A percentile compares a stretch with the other conserved stretches of the same genome.
Evolutionary conservation across 2,797 vertebrate species (phyloP).

Genomic region (Syndactyla subalaris): DNA sequence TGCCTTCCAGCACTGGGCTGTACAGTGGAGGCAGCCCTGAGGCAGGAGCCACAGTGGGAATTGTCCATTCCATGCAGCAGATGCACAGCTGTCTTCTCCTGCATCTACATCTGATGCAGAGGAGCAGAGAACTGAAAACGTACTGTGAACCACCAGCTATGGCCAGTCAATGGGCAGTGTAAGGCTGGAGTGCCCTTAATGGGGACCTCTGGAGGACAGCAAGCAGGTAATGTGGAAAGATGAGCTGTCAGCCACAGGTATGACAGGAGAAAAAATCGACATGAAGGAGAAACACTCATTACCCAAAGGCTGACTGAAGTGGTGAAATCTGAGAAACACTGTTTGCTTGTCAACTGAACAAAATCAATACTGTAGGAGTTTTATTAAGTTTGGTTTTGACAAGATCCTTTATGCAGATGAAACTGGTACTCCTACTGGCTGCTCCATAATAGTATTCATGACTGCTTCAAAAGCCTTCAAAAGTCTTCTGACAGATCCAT

Average conservation of each 20-base stretch:
- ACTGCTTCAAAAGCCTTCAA: not conserved
- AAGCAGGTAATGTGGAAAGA: not conserved
- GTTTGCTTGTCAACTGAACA: not conserved
- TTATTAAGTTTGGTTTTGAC: not conserved
- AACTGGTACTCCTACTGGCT: not conserved
- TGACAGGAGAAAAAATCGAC: not conserved
- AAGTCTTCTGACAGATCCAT: not conserved
- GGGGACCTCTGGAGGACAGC: not conserved
- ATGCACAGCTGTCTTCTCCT: not conserved
- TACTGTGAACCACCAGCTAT: accelerated
- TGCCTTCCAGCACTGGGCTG: not conserved
- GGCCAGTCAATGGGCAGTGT: not conserved
- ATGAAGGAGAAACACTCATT: not conserved
- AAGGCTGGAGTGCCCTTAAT: not conserved
- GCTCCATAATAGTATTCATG: not conserved
- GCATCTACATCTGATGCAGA: not conserved
- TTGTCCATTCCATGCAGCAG: accelerated
- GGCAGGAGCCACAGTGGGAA: not conserved
- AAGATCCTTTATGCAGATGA: not conserved
- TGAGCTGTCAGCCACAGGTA: not conserved
- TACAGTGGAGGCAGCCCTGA: accelerated
- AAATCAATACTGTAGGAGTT: not conserved
- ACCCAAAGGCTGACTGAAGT: not conserved
- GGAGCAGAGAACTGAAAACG: not conserved
- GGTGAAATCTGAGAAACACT: not conserved